A percentile compares a stretch with the other conserved stretches of the same genome.
Evolutionary conservation across 2,797 vertebrate genomes (phyloP).

Genomic region (Atherinosoma microstoma): DNA sequence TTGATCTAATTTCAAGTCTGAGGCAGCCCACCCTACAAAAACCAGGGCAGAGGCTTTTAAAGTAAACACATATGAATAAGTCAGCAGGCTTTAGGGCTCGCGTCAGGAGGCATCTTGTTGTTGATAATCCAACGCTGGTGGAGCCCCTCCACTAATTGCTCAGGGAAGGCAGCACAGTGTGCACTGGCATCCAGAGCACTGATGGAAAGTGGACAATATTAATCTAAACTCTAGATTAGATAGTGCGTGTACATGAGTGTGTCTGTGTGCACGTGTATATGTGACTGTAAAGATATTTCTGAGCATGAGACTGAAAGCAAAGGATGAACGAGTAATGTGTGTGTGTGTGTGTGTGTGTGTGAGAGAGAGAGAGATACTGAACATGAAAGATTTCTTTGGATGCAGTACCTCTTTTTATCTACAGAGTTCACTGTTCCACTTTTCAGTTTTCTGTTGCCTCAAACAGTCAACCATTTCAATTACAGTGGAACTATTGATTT

Average conservation of each 20-base stretch:
- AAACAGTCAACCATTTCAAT: conserved; percentile 70
- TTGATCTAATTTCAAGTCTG: conserved; percentile 68
- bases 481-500: conserved; percentile 79
- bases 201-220: conserved; percentile 84
- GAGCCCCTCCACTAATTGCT: conserved; percentile 82
- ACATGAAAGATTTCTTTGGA: background rate
- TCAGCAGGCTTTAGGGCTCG: conserved; percentile 79
- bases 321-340: background rate
- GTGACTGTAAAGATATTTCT: conserved; percentile 18
- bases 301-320: conserved; percentile 12
- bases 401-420: conserved; percentile 67
- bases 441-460: conserved; percentile 39
- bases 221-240: conserved; percentile 78
- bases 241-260: background rate
- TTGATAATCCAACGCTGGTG: conserved; percentile 81
- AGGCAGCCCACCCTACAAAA: conserved; percentile 69
- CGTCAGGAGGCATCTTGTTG: conserved; percentile 84
- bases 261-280: background rate
- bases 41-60: conserved; percentile 72
- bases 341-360: conserved; percentile 12
- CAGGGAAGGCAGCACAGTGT: conserved; percentile 78
- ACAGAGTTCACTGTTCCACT: conserved; percentile 82
- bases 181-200: conserved; percentile 77
- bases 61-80: conserved; percentile 85
- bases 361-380: conserved; percentile 8